phyloP scores from a whole-genome alignment of 2,888 invertebrate genomes.

The Nycteola revayana region DNA sequence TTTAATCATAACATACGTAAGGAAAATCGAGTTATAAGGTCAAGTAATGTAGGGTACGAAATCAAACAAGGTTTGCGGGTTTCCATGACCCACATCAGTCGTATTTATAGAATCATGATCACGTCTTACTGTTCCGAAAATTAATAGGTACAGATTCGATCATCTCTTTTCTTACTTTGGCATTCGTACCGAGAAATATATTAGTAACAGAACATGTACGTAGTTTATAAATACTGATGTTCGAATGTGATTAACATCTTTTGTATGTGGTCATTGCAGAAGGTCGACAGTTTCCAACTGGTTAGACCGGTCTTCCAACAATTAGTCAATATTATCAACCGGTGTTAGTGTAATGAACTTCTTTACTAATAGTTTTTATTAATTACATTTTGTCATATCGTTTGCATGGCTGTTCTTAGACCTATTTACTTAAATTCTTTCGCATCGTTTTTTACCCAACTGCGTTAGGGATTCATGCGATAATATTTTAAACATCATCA shows the following conservation, averaged over 20 bases:
- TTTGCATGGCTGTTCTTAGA: no score
- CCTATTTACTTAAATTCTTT: no score
- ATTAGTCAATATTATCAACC: slow-evolving; percentile 13
- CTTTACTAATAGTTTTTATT: not conserved
- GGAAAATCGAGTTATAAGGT: slow-evolving; percentile 38
- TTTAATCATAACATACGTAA: slow-evolving; percentile 20
- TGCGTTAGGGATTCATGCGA: no score
- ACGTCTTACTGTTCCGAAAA: slow-evolving; percentile 24
- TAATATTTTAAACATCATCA: slow-evolving; percentile 39
- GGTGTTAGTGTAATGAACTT: slow-evolving; percentile 9
- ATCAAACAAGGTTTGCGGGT: slow-evolving; percentile 55
- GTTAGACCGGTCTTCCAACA: slow-evolving; percentile 7
- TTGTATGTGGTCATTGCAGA: slow-evolving; percentile 14
- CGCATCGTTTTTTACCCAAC: no score
- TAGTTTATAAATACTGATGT: slow-evolving; percentile 4
- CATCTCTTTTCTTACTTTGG: slow-evolving; percentile 17
- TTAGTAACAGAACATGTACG: slow-evolving; percentile 1
- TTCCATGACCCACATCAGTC: slow-evolving; percentile 71
- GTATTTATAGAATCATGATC: slow-evolving; percentile 59
- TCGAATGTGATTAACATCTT: slow-evolving; percentile 11
- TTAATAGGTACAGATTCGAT: slow-evolving; percentile 21
- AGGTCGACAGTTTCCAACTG: slow-evolving; percentile 10
- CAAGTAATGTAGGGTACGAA: slow-evolving; percentile 28
- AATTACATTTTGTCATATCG: no score
- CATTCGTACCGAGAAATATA: slow-evolving; percentile 3